These are phyloP conservation scores for Redunca redunca DNA, from an alignment of 2,113 vertebrate species.

Conservation along the genomic window DNA sequence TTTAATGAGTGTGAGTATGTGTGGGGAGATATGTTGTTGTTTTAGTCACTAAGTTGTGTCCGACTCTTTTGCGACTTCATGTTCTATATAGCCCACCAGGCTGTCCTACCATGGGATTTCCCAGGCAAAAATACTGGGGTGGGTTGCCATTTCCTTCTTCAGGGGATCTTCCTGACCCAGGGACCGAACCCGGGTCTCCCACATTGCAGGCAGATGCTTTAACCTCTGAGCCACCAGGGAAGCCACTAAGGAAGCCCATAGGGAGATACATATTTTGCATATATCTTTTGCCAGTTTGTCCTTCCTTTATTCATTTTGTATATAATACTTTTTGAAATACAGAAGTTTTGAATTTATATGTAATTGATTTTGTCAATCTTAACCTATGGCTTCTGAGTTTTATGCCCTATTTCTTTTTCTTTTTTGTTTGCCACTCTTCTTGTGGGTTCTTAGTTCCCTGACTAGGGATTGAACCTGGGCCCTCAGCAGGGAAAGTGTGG, in stretches of 20 bases:
- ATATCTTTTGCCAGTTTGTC: not conserved
- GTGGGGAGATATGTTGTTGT: not conserved
- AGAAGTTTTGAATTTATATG: constrained; percentile 7
- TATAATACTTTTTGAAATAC: constrained; percentile 34
- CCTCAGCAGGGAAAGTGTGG: not conserved
- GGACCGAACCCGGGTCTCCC: too few relatives aligned
- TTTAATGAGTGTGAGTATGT: not conserved
- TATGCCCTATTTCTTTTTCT: not conserved
- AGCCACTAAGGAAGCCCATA: not conserved
- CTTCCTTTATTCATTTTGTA: not conserved
- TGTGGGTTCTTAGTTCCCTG: not conserved
- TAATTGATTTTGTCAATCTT: constrained; percentile 2
- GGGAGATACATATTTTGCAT: not conserved
- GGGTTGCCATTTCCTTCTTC: too few relatives aligned
- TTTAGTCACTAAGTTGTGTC: not conserved
- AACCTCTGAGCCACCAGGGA: too few relatives aligned
- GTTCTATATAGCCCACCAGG: not conserved
- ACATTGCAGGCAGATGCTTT: too few relatives aligned
- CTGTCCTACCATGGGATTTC: not conserved
- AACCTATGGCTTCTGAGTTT: not conserved
- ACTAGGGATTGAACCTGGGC: not conserved
- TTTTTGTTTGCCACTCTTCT: not conserved
- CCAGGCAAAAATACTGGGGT: not conserved
- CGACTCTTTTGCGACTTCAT: not conserved
- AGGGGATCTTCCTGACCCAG: too few relatives aligned